phyloP scores from a whole-genome alignment of 2,113 vertebrate species.

The Capreolus pygargus region DNA sequence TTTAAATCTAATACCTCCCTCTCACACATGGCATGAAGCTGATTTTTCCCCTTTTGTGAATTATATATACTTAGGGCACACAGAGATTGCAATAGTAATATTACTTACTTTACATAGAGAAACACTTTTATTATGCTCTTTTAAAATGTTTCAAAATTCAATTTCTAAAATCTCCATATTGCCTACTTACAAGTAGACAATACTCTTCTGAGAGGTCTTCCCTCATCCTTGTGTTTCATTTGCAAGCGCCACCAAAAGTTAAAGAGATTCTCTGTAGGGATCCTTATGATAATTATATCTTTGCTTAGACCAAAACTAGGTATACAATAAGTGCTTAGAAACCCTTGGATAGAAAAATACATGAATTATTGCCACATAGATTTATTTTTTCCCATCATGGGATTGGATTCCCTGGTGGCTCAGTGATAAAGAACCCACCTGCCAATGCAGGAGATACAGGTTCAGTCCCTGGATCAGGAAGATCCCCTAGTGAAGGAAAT shows the following conservation, averaged over 20 bases:
- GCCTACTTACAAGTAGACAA: not conserved
- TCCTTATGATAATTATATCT: not conserved
- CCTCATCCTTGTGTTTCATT: not conserved
- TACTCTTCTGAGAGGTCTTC: not conserved
- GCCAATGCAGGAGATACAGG: not conserved
- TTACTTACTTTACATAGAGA: not conserved
- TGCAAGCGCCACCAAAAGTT: not conserved
- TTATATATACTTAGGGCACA: not conserved
- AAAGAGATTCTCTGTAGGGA: not conserved
- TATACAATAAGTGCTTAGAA: no score
- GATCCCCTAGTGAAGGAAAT: not conserved
- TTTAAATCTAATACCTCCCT: not conserved
- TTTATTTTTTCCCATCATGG: not conserved
- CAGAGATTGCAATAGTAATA: not conserved
- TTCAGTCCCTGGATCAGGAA: not conserved
- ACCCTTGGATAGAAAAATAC: not conserved
- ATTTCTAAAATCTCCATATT: not conserved
- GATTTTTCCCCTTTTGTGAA: not conserved
- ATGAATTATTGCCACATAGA: not conserved
- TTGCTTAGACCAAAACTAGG: not conserved
- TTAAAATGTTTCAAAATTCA: not conserved
- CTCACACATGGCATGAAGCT: not conserved
- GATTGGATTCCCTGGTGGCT: not conserved
- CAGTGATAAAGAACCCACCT: not conserved
- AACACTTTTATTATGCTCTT: not conserved